These are phyloP conservation scores for Holacanthus passer DNA, from an alignment of 2,113 vertebrate genomes.

Conservation along the genomic window DNA sequence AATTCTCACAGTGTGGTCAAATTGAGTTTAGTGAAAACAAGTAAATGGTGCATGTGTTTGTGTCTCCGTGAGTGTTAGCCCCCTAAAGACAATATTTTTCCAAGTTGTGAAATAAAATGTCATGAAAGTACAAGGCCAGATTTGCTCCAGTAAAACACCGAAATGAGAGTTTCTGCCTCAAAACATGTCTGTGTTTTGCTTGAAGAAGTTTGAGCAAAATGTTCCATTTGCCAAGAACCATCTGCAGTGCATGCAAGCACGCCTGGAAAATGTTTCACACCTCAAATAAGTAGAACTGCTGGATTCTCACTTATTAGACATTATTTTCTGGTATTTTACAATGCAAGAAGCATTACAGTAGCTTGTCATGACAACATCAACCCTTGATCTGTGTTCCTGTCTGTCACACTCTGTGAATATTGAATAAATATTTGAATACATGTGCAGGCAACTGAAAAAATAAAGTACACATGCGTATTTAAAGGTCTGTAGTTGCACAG, in stretches of 20 bases:
- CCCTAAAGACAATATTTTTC: constrained; percentile 21
- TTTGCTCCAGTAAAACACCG: background rate
- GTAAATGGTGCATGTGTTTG: constrained; percentile 12
- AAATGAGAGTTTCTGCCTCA: background rate
- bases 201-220: background rate
- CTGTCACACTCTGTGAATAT: background rate
- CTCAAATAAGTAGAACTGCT: background rate
- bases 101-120: constrained; percentile 6
- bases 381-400: background rate
- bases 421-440: background rate
- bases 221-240: constrained; percentile 11
- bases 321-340: background rate
- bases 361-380: background rate
- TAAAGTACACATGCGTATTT: background rate
- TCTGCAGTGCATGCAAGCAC: background rate
- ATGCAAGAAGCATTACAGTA: background rate
- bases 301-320: background rate
- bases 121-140: background rate
- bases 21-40: constrained; percentile 21
- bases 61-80: background rate
- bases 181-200: background rate
- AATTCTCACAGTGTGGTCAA: constrained; percentile 19
- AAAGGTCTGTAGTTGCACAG: background rate
- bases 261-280: background rate
- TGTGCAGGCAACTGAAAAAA: background rate